Evolutionary conservation across 2,113 vertebrate species (phyloP).

Genomic region (Phainopepla nitens): DNA sequence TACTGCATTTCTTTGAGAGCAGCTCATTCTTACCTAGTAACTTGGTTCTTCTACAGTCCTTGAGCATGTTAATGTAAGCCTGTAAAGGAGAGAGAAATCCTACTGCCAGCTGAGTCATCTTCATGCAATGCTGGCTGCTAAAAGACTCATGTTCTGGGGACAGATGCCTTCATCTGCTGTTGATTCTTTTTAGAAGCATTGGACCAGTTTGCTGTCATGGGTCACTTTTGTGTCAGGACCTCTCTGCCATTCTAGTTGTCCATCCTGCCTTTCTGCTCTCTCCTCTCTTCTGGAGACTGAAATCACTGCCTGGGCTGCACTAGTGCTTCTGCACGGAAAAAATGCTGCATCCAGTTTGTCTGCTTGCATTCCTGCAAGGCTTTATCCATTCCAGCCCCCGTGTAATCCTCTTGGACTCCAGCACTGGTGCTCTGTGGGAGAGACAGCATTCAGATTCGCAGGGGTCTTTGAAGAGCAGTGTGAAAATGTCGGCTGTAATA

Average conservation of each 20-base stretch:
- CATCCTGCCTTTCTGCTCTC: background rate
- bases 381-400: background rate
- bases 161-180: background rate
- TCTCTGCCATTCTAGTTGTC: background rate
- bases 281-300: background rate
- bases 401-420: background rate
- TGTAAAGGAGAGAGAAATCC: background rate
- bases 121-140: background rate
- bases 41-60: background rate
- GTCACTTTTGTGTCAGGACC: background rate
- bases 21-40: background rate
- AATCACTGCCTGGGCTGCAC: background rate
- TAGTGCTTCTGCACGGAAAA: background rate
- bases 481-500: background rate
- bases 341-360: background rate
- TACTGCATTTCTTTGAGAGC: background rate
- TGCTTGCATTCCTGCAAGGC: background rate
- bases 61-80: background rate
- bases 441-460: background rate
- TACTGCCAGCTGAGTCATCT: background rate
- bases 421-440: background rate
- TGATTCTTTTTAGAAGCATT: background rate
- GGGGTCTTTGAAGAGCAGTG: conserved; percentile 10
- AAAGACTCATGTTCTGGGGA: background rate
- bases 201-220: background rate